Conservation (phyloP, 2,797 vertebrate species). For the Gymnopithys bicolor region DNA sequence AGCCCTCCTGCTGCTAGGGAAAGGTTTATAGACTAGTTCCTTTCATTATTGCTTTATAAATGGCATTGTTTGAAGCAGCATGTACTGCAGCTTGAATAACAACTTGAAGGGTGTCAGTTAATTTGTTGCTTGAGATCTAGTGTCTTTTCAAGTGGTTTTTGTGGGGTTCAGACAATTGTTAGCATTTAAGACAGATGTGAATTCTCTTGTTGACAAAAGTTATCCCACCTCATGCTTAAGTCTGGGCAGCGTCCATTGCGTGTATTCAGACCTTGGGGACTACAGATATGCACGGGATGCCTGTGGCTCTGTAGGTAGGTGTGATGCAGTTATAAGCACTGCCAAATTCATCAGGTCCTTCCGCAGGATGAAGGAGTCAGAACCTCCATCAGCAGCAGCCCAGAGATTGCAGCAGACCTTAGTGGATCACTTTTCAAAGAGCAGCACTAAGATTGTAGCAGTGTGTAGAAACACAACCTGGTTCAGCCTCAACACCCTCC, state of each 20-base stretch:
- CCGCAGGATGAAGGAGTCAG: not conserved
- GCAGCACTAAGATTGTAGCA: not conserved
- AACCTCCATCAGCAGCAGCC: not conserved
- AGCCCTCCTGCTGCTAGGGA: conserved; percentile 37
- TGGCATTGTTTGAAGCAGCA: conserved; percentile 30
- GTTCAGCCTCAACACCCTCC: rapidly evolving
- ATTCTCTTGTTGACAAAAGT: not conserved
- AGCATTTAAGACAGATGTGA: not conserved
- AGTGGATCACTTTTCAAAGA: not conserved
- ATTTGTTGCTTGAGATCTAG: not conserved
- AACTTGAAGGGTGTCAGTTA: not conserved
- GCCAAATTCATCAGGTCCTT: not conserved
- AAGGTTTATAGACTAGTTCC: conserved; percentile 71
- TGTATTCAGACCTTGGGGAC: not conserved
- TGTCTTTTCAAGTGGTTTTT: not conserved
- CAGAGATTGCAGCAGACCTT: not conserved
- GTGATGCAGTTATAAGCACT: not conserved
- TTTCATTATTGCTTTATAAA: conserved; percentile 71
- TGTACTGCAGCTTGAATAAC: conserved; percentile 1
- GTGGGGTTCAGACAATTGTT: not conserved
- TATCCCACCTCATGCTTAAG: not conserved
- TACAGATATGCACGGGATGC: not conserved
- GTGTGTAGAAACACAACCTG: not conserved
- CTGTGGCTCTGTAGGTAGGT: not conserved
- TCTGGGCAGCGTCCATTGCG: not conserved